Evolutionary conservation across 2,888 invertebrate genomes (phyloP), one percentile per base, ranked within the genome.

Genomic region (Pterobdella sp.): DNA sequence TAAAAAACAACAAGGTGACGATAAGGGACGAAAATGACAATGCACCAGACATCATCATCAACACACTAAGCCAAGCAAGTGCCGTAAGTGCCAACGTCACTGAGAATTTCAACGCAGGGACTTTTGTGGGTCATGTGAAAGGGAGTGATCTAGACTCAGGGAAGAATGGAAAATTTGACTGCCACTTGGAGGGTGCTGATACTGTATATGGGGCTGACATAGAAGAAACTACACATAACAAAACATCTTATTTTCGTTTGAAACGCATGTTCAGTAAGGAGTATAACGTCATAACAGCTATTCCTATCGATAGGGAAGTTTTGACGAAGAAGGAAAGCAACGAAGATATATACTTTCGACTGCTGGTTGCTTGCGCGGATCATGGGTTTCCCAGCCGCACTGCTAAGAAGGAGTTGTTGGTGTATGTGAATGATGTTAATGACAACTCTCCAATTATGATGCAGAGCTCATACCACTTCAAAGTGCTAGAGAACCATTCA

Each of bases 101-200:
- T 1, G 82, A 82, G 74, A 78, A 79, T 72, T 80, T 80, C 10
- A 75, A 78, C 29, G 72, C 77, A 3, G 81, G 81, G 0, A 78
- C 79, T 18, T 80, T 81, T 36, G 80, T 82, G 64, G 81, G 81
- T 7, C 78, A 80, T 72, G 78, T 82, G 73, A 78, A 76, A 14
- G 81, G 82, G 0, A 76, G 74, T 35, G 82, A 82, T 74, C 77
- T 77, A 1, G 82, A 82, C 74, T 76, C 78, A 7, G 82, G 81
- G 7, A 75, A 75, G 72, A 82, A 81, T 72, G 82, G 82, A 0
- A 77, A 78, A 4, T 79, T 82, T n/a, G 79, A 80, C 0, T 83
- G 82, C 75, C 80, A 79, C 74, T 29, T 71, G 36, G 36, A 34
- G 22, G 71, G 71, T 26, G 71, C 56, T 3, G 71, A 71, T 29